Evolutionary conservation across 2,888 invertebrate species (phyloP).

Genomic region (Watsonalla binaria): DNA sequence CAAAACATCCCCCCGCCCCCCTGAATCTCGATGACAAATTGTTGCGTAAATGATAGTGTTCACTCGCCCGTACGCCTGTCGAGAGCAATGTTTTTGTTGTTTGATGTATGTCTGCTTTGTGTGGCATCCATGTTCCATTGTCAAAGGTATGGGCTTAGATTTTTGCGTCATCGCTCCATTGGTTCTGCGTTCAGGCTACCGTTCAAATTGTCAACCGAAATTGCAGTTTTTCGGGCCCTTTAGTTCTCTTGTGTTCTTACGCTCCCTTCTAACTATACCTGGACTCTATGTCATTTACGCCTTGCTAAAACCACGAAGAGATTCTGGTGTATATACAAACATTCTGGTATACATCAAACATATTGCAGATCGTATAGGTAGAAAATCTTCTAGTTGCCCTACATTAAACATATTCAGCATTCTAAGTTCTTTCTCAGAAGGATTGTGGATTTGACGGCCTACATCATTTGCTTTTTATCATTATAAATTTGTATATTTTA

Average conservation of each 20-base stretch:
- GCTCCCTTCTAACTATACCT: no score
- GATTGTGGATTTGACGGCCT: no score
- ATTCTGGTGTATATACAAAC: no score
- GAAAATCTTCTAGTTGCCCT: no score
- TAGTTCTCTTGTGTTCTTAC: neutral
- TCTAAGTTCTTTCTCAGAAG: no score
- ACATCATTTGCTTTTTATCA: no score
- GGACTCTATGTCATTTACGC: no score
- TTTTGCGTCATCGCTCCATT: slow-evolving; percentile 43
- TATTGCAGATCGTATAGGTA: no score
- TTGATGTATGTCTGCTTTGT: slow-evolving; percentile 69
- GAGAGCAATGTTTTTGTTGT: slow-evolving; percentile 71
- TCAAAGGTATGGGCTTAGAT: slow-evolving; percentile 32
- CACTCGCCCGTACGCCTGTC: slow-evolving; percentile 46
- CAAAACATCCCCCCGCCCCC: slow-evolving; percentile 42
- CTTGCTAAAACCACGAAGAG: no score
- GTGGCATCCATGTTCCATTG: slow-evolving; percentile 43
- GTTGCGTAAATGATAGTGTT: slow-evolving; percentile 75
- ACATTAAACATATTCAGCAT: no score
- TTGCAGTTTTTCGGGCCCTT: neutral
- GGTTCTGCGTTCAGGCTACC: slow-evolving; percentile 20
- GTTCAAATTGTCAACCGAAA: slow-evolving; percentile 8
- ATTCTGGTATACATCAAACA: no score
- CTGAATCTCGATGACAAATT: slow-evolving; percentile 74
- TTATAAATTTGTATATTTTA: no score